Conservation (phyloP, 64 coral and sea anemone species). For the Pocillopora damicornis region DNA sequence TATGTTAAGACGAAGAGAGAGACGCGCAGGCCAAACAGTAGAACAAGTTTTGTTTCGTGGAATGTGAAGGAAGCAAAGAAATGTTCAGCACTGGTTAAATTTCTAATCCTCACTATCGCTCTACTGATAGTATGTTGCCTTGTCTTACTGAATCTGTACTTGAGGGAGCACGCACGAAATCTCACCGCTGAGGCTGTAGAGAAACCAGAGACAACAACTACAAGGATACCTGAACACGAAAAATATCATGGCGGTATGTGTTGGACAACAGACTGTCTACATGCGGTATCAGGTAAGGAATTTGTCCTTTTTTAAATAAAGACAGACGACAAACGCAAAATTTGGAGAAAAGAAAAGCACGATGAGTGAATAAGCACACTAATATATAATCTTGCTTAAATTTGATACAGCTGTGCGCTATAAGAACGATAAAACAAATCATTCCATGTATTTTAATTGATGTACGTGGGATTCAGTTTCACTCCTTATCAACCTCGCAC, state of each 20-base stretch:
- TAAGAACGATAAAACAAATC: background rate
- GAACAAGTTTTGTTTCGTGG: background rate
- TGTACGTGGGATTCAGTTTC: too few relatives aligned
- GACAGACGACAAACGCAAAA: too few relatives aligned
- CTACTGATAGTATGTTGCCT: slow-evolving; percentile 42
- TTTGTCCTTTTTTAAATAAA: background rate
- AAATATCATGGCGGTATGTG: slow-evolving; percentile 32
- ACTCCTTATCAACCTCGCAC: background rate
- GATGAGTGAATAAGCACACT: background rate
- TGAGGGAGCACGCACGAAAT: slow-evolving; percentile 6
- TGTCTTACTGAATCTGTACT: slow-evolving; percentile 49
- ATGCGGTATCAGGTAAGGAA: slow-evolving; percentile 40
- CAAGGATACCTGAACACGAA: background rate
- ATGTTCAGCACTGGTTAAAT: slow-evolving; percentile 31
- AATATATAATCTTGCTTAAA: background rate
- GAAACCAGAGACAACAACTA: background rate
- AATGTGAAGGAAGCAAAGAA: background rate
- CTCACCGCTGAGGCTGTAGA: background rate
- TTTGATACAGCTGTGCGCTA: background rate
- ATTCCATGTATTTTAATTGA: background rate
- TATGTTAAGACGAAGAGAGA: background rate
- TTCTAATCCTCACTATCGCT: slow-evolving; percentile 22
- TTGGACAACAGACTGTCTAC: slow-evolving; percentile 54
- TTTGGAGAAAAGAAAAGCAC: background rate
- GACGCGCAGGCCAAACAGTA: slow-evolving; percentile 5